Conservation (phyloP, 1,140 invertebrate species). For the Octopus bimaculoides region DNA sequence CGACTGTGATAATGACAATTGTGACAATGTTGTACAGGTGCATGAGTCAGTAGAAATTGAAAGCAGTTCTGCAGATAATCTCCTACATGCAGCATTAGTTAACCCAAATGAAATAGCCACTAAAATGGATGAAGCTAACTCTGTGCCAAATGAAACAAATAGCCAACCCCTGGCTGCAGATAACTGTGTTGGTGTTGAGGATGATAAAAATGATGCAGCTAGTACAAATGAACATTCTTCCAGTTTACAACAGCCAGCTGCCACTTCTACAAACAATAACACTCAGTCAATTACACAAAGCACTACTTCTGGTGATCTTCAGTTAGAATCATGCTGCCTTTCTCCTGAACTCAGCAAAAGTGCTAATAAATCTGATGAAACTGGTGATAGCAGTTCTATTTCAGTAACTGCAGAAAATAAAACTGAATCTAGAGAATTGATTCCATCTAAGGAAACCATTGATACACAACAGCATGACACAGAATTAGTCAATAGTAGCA, state of each 20-base stretch:
- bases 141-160: not conserved
- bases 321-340: too few species aligned
- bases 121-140: not conserved
- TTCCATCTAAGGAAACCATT: not conserved
- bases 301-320: too few species aligned
- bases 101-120: too few species aligned
- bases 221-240: too few species aligned
- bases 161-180: not conserved
- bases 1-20: slow-evolving; percentile 17
- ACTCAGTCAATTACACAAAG: too few species aligned
- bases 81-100: too few species aligned
- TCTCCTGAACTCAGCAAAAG: too few species aligned
- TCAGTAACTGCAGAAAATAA: not conserved
- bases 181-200: slow-evolving; percentile 8
- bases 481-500: too few species aligned
- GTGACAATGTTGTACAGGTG: not conserved
- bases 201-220: not conserved
- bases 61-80: too few species aligned
- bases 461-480: not conserved
- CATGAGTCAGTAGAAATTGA: too few species aligned
- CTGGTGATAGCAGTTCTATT: slow-evolving; percentile 1
- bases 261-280: too few species aligned
- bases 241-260: too few species aligned
- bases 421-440: not conserved
- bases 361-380: not conserved